These are phyloP conservation scores for Microplitis mediator DNA, from an alignment of 1,140 invertebrate species.

Conservation along the genomic window DNA sequence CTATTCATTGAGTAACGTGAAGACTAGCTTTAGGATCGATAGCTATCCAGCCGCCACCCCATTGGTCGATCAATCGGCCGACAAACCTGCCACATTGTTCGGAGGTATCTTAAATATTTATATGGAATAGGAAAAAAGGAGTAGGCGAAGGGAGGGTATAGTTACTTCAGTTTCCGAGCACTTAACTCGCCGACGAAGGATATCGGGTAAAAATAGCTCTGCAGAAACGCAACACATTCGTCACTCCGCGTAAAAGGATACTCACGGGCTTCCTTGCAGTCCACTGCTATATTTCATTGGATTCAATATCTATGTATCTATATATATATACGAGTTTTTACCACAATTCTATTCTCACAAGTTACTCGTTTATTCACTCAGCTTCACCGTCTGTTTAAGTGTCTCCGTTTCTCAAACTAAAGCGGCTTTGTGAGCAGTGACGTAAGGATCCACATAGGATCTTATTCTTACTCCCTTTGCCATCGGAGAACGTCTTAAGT, in stretches of 20 bases:
- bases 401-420: background rate
- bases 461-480: too few species aligned
- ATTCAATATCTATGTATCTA: background rate
- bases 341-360: conserved; percentile 15
- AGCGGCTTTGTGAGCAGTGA: background rate
- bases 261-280: background rate
- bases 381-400: too few species aligned
- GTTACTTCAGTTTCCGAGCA: background rate
- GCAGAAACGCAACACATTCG: background rate
- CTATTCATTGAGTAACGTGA: too few species aligned
- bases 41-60: too few species aligned
- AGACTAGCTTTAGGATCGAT: too few species aligned
- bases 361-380: conserved; percentile 27
- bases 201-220: background rate
- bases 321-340: background rate
- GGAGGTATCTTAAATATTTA: too few species aligned
- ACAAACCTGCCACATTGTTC: too few species aligned
- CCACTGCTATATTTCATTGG: conserved; percentile 20
- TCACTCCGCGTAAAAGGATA: conserved; percentile 7
- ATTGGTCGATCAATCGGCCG: too few species aligned
- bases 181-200: background rate
- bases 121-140: too few species aligned
- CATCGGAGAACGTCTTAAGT: too few species aligned
- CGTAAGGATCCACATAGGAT: too few species aligned
- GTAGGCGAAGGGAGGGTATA: background rate